Percentiles rank a stretch among this genome's conserved stretches.
These are phyloP conservation scores for Neofelis nebulosa DNA, from an alignment of 2,113 vertebrate species.

Conservation along the genomic window DNA sequence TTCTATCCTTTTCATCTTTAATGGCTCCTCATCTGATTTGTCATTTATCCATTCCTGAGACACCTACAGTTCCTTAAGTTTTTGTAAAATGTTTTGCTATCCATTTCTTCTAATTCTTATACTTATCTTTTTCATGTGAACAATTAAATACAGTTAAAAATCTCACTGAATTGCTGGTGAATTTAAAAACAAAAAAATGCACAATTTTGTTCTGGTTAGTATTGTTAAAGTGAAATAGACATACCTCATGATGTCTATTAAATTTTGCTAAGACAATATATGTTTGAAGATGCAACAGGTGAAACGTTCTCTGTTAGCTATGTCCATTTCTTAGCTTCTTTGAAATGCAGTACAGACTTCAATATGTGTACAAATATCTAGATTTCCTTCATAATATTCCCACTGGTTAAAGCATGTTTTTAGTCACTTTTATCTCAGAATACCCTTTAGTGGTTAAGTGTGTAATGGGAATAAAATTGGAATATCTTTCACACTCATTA, in stretches of 20 bases:
- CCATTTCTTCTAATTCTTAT: neutral
- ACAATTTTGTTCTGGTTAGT: neutral
- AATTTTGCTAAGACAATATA: neutral
- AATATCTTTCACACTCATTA: neutral
- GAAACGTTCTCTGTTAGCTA: neutral
- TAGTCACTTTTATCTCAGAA: constrained; percentile 8
- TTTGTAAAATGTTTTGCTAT: neutral
- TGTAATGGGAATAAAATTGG: neutral
- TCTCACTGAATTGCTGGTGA: neutral
- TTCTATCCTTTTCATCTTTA: neutral
- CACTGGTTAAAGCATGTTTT: neutral
- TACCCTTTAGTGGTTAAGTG: neutral
- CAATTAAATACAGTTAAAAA: neutral
- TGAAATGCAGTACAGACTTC: neutral
- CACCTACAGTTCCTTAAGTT: neutral
- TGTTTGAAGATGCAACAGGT: neutral
- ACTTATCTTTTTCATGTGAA: neutral
- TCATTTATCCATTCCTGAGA: neutral
- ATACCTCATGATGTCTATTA: neutral
- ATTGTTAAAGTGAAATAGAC: neutral
- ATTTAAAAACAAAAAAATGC: neutral
- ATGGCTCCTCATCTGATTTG: neutral
- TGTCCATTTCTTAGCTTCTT: neutral
- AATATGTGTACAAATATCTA: neutral
- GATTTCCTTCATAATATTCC: neutral